Percentiles rank a stretch among this genome's conserved stretches.
Evolutionary conservation across 2,888 invertebrate genomes (phyloP).

Genomic region (Torymus texanus): DNA sequence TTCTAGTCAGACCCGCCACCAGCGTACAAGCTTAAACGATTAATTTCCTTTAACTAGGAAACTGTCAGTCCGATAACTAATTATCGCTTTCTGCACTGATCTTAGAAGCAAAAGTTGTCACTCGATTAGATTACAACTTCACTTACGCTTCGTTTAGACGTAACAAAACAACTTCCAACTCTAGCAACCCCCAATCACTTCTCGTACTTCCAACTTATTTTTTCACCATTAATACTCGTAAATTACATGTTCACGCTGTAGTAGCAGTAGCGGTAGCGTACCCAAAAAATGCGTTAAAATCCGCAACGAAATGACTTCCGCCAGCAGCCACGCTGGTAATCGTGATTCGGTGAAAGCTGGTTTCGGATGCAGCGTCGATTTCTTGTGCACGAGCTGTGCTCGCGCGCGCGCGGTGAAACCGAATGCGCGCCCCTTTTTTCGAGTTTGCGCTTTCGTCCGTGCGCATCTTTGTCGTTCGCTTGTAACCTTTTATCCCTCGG

Average conservation of each 20-base stretch:
- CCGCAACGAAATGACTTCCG: slow-evolving; percentile 54
- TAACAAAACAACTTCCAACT: neutral
- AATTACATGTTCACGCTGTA: slow-evolving; percentile 10
- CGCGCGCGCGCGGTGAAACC: slow-evolving; percentile 34
- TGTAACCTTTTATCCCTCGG: neutral
- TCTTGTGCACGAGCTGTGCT: slow-evolving; percentile 27
- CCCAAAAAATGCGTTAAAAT: slow-evolving; percentile 27
- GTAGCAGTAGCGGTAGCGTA: neutral
- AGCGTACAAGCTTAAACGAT: too few species aligned
- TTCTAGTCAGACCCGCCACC: too few species aligned
- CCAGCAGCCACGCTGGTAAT: slow-evolving; percentile 33
- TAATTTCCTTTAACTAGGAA: too few species aligned
- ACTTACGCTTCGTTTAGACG: neutral
- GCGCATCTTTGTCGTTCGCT: slow-evolving; percentile 21
- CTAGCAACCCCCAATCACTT: neutral
- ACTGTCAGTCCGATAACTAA: too few species aligned
- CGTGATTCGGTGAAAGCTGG: slow-evolving; percentile 57
- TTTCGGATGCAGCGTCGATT: slow-evolving; percentile 52
- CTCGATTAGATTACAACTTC: too few species aligned
- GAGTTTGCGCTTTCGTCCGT: neutral
- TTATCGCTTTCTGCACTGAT: too few species aligned
- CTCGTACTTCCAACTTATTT: neutral
- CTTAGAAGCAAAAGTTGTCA: too few species aligned
- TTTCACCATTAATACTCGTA: neutral
- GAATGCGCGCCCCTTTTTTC: slow-evolving; percentile 5